Conservation (phyloP, 2,797 vertebrate species). For the Cyprinella venusta region DNA sequence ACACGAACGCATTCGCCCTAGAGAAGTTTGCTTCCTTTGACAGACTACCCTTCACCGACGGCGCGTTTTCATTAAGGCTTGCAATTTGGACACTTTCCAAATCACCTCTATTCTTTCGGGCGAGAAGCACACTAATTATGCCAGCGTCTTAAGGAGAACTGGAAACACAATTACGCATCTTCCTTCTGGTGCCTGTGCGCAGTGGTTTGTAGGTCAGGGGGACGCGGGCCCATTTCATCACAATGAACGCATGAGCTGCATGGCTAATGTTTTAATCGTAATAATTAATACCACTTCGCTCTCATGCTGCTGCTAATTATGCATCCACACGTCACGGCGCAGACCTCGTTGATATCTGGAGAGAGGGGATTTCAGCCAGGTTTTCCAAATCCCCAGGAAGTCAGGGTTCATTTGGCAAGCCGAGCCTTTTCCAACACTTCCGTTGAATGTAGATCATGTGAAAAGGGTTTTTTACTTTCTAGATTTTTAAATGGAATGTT, state of each 20-base stretch:
- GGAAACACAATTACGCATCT: conserved; percentile 75
- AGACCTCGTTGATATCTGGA: conserved; percentile 21
- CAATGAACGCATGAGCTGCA: conserved; percentile 54
- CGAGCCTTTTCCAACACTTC: conserved; percentile 34
- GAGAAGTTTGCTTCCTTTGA: conserved; percentile 77
- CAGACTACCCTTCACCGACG: conserved; percentile 73
- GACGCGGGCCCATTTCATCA: conserved; percentile 54
- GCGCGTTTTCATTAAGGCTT: conserved; percentile 76
- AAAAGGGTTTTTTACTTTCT: conserved; percentile 20
- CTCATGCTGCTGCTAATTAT: conserved; percentile 61
- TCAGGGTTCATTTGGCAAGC: conserved; percentile 56
- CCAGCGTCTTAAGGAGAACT: conserved; percentile 78
- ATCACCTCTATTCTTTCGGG: conserved; percentile 75
- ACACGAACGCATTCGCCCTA: conserved; percentile 74
- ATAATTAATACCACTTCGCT: conserved; percentile 65
- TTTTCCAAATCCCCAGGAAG: conserved; percentile 51
- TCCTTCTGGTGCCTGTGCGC: conserved; percentile 71
- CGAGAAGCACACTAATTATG: conserved; percentile 79
- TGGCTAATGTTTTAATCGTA: conserved; percentile 66
- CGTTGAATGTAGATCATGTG: background rate
- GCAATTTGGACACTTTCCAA: conserved; percentile 85
- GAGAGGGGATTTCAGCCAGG: conserved; percentile 47
- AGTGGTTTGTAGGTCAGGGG: conserved; percentile 63
- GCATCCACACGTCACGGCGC: conserved; percentile 49
- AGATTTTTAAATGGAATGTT: background rate